These are phyloP conservation scores for Dryobotodes eremita DNA, from an alignment of 2,888 invertebrate genomes.

Conservation along the genomic window DNA sequence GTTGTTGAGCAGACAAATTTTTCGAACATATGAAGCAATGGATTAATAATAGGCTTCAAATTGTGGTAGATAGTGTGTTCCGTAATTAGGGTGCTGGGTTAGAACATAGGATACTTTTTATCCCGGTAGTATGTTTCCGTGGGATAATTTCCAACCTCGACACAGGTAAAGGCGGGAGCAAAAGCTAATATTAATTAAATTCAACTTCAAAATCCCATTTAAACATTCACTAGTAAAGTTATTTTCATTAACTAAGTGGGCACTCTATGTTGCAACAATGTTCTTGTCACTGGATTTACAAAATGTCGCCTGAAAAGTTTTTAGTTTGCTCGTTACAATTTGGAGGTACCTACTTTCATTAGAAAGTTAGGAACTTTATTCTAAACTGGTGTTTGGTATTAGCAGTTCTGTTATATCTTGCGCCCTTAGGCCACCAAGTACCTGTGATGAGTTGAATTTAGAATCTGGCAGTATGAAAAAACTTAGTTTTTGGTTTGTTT, in stretches of 20 bases:
- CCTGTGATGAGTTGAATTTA: not conserved
- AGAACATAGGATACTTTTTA: not conserved
- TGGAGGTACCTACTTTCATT: conserved; percentile 6
- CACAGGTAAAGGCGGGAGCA: rapidly evolving
- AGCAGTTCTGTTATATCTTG: not conserved
- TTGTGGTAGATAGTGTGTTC: too few relatives aligned
- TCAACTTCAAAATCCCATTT: not conserved
- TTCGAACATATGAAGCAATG: too few relatives aligned
- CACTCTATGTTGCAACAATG: conserved; percentile 2
- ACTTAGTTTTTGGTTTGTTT: not conserved
- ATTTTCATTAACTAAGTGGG: conserved; percentile 9
- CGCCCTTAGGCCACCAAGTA: not conserved
- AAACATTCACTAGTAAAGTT: not conserved
- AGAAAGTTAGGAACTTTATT: conserved; percentile 13
- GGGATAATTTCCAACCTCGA: not conserved
- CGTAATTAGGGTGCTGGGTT: too few relatives aligned
- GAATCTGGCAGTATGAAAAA: not conserved
- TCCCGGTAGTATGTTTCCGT: not conserved
- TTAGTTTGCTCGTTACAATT: conserved; percentile 6
- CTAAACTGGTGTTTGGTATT: conserved; percentile 11
- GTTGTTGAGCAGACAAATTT: too few relatives aligned
- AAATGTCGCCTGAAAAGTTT: conserved; percentile 15
- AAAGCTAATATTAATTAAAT: not conserved
- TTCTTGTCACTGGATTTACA: not conserved
- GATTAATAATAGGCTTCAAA: too few relatives aligned